phyloP scores from a whole-genome alignment of 2,113 vertebrate genomes.

The Nothocercus julius region DNA sequence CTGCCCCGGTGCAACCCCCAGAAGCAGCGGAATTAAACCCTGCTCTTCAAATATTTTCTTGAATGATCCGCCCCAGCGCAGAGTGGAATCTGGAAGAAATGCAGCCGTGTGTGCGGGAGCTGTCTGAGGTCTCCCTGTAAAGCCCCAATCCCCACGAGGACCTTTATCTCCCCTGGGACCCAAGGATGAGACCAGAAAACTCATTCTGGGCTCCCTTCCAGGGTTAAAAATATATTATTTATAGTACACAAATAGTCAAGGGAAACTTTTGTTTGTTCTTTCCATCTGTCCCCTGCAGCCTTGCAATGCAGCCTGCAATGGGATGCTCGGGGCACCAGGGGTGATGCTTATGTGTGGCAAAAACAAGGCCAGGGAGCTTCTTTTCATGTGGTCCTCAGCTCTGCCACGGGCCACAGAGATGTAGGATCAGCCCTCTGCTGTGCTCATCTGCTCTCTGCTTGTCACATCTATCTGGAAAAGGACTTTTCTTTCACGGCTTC shows the following conservation, averaged over 20 bases:
- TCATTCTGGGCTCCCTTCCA: slow-evolving; percentile 15
- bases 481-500: background rate
- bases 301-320: background rate
- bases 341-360: background rate
- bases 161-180: background rate
- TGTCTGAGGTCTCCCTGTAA: background rate
- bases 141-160: background rate
- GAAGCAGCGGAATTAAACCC: slow-evolving; percentile 36
- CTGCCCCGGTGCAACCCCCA: slow-evolving; percentile 50
- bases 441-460: background rate
- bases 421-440: accelerated
- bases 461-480: background rate
- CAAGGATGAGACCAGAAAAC: background rate
- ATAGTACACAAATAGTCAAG: background rate
- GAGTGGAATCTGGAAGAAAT: slow-evolving; percentile 27
- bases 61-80: slow-evolving; percentile 11
- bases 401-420: accelerated
- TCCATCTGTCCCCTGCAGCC: background rate
- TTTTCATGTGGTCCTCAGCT: accelerated
- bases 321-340: background rate
- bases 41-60: slow-evolving; percentile 56
- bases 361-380: background rate
- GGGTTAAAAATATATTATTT: slow-evolving; percentile 40
- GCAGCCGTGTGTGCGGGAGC: background rate
- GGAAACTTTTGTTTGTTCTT: slow-evolving; percentile 33